Base-by-base conservation (phyloP, 1,140 invertebrate genomes). In the Lepidurus packardi region DNA sequence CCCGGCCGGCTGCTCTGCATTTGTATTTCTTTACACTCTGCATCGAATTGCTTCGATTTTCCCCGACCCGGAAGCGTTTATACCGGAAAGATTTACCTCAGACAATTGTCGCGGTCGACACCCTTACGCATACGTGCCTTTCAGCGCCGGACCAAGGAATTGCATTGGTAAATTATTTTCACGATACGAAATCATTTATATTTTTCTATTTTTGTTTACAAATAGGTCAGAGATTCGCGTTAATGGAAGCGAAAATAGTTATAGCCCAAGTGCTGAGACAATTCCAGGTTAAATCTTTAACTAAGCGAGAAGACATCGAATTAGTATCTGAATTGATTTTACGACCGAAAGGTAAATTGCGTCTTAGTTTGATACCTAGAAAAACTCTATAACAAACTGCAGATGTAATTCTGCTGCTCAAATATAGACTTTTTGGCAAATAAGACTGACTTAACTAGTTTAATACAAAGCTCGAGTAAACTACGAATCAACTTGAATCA, bases 241-340 rank as follows among this genome's bases (percentile, higher is more conserved):
- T 94, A 86, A 86, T 94, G 74, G 95, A 97, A 83, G 87, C 93
- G 78, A 96, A 96, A 85, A 90, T 94, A 21, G 85, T 96, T 0
- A 86, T 98, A 8, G 92, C 94, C 0, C 93, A 92, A 24, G 90
- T 98, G 43, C 86, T 98, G 77, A 89, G 94, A 44, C 93, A 93
- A 82, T 98, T 91, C 24, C 47, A 65, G 43, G 42, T 78, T 16
- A 76, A 77, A 65, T 73, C 80, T 1, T 88, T 90, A 79, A 83
- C 92, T 10, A 88, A 89, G 78, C 90, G 92, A 79, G 85, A 89
- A 41, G 90, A 94, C 79, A 92, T 92, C 84, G 86, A 89, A 79
- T 87, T 94, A 0, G 90, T 93, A 83, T 92, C 88, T 79, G 93
- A 94, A 83, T 92, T 94, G 78, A 94, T 94, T 80, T 86, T 94